phyloP scores from a whole-genome alignment of 1,140 invertebrate genomes.

The Eurosta solidaginis region DNA sequence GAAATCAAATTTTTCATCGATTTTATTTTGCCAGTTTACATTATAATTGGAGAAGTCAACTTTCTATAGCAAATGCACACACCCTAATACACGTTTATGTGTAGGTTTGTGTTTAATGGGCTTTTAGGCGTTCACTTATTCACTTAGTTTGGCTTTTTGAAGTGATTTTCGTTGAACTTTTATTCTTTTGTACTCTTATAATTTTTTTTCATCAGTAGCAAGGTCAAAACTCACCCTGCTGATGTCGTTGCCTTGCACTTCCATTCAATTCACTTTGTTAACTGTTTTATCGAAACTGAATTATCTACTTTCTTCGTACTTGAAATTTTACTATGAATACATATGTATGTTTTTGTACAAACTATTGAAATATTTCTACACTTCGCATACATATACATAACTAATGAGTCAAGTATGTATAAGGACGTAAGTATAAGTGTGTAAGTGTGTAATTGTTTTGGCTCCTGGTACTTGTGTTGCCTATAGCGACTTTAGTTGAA shows the following conservation, averaged over 20 bases:
- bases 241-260: background rate
- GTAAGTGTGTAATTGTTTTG: background rate
- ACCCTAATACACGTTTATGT: background rate
- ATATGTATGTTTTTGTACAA: too few species aligned
- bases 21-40: too few species aligned
- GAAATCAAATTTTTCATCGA: too few species aligned
- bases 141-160: background rate
- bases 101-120: background rate
- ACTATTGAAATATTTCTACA: too few species aligned
- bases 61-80: too few species aligned
- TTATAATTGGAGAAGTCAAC: too few species aligned
- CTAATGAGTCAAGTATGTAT: too few species aligned
- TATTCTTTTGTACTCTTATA: too few species aligned
- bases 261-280: conserved; percentile 15
- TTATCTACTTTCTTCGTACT: background rate
- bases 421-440: background rate
- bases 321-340: conserved; percentile 15
- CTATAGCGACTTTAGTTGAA: background rate
- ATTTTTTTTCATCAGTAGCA: background rate
- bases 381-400: too few species aligned
- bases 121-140: background rate
- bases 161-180: background rate
- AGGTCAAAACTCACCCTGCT: background rate
- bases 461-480: background rate
- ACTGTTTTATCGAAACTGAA: background rate